Conservation (phyloP, 1,140 invertebrate species). For the Eumeta japonica region DNA sequence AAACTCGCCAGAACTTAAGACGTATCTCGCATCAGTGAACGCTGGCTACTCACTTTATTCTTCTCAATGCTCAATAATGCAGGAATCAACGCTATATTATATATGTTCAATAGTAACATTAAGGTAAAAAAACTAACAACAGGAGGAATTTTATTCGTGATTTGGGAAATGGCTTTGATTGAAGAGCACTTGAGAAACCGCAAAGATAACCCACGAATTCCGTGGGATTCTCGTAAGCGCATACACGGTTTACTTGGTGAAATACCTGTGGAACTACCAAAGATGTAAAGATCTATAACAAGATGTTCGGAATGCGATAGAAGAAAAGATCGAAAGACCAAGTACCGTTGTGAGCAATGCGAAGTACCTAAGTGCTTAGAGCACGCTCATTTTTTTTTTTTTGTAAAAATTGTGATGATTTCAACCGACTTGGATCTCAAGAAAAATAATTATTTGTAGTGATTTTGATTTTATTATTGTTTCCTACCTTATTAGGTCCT, state of each 20-base stretch:
- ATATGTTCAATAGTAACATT: constrained; percentile 8
- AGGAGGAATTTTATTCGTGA: constrained; percentile 8
- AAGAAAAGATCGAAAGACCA: constrained; percentile 12
- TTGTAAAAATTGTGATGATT: constrained; percentile 11
- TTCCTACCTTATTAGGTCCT: no score
- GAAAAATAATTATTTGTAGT: no score
- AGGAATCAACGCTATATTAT: constrained; percentile 13
- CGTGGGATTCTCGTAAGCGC: constrained; percentile 5
- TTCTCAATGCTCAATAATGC: constrained; percentile 10
- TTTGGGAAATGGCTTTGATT: constrained; percentile 8
- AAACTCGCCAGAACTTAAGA: constrained; percentile 25
- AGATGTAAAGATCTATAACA: constrained; percentile 2
- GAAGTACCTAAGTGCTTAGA: constrained; percentile 7
- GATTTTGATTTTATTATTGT: no score
- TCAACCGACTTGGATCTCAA: no score
- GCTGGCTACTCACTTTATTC: constrained; percentile 20
- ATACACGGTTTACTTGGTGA: constrained; percentile 1
- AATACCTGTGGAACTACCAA: constrained; percentile 3
- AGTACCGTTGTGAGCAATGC: constrained; percentile 8
- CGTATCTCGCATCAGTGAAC: constrained; percentile 15
- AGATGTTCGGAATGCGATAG: constrained; percentile 7
- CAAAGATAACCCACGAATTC: constrained; percentile 9
- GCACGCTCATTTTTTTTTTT: constrained; percentile 8
- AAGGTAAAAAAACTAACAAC: constrained; percentile 1
- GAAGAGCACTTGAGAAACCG: constrained; percentile 2